phyloP scores from a whole-genome alignment of 2,888 invertebrate species.

The Caenorhabditis sp. region DNA sequence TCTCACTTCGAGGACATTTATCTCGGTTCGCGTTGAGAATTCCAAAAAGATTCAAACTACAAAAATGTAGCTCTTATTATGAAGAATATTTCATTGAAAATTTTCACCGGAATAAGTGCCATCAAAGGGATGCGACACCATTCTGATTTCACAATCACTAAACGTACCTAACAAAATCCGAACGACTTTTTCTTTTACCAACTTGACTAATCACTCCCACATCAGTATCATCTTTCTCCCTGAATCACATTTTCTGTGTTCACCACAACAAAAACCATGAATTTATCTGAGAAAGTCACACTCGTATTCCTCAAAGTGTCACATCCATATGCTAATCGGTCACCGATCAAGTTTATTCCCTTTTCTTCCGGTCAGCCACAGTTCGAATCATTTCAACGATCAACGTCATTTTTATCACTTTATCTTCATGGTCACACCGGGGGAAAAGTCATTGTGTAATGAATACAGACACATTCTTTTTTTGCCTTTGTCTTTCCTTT shows the following conservation, averaged over 20 bases:
- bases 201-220: conserved; percentile 4
- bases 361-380: conserved; percentile 31
- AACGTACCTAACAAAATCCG: not conserved
- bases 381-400: conserved; percentile 31
- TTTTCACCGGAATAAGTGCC: too few relatives aligned
- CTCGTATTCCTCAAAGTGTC: conserved; percentile 51
- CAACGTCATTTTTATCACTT: conserved; percentile 47
- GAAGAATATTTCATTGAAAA: too few relatives aligned
- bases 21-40: too few relatives aligned
- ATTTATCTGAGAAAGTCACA: conserved; percentile 40
- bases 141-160: not conserved
- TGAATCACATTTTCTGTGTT: conserved; percentile 10
- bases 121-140: too few relatives aligned
- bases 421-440: conserved; percentile 48
- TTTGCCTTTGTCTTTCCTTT: conserved; percentile 31
- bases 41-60: too few relatives aligned
- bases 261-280: conserved; percentile 36
- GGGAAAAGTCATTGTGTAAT: conserved; percentile 46
- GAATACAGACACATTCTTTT: conserved; percentile 2
- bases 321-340: conserved; percentile 24
- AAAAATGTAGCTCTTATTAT: too few relatives aligned
- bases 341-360: conserved; percentile 46
- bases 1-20: too few relatives aligned
- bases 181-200: not conserved
- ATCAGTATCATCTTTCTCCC: not conserved